Evolutionary conservation across 2,113 vertebrate genomes (phyloP).

Genomic region (Mola mola): DNA sequence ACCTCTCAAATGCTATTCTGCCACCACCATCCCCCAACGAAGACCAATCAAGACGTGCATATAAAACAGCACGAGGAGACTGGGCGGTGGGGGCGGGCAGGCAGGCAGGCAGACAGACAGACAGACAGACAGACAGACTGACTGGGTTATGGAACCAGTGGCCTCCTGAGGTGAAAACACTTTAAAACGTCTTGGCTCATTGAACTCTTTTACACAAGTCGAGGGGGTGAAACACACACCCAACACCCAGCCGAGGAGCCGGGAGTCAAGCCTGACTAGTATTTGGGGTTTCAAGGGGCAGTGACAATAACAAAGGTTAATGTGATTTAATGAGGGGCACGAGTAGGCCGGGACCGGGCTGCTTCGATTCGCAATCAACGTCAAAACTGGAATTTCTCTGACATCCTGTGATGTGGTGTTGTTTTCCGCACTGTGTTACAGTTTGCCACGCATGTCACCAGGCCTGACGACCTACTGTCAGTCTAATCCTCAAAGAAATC

Average conservation of each 20-base stretch:
- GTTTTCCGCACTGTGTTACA: constrained; percentile 19
- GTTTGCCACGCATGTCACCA: not conserved
- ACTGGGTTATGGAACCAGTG: constrained; percentile 30
- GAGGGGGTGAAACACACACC: constrained; percentile 45
- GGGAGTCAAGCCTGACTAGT: constrained; percentile 39
- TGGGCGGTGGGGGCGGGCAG: not conserved
- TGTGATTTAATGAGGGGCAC: constrained; percentile 68
- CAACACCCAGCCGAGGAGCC: constrained; percentile 42
- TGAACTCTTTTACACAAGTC: constrained; percentile 44
- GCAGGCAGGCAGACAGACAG: not conserved
- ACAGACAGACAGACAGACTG: constrained; percentile 4
- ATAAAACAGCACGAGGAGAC: constrained; percentile 71
- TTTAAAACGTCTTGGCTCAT: constrained; percentile 47
- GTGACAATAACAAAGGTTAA: constrained; percentile 74
- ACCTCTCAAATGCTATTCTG: constrained; percentile 67
- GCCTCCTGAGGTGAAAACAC: constrained; percentile 64
- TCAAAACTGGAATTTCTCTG: constrained; percentile 63
- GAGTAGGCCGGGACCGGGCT: constrained; percentile 22
- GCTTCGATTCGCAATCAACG: constrained; percentile 47
- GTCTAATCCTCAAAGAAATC: not conserved
- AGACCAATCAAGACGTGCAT: constrained; percentile 77
- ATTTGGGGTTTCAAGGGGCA: constrained; percentile 55
- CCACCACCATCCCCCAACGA: constrained; percentile 69
- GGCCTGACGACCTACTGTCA: constrained; percentile 22
- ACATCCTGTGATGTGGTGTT: constrained; percentile 36